Percentiles rank a stretch among this genome's conserved stretches.
phyloP scores from a whole-genome alignment of 1,140 invertebrate species.

The Sycophila sp. region DNA sequence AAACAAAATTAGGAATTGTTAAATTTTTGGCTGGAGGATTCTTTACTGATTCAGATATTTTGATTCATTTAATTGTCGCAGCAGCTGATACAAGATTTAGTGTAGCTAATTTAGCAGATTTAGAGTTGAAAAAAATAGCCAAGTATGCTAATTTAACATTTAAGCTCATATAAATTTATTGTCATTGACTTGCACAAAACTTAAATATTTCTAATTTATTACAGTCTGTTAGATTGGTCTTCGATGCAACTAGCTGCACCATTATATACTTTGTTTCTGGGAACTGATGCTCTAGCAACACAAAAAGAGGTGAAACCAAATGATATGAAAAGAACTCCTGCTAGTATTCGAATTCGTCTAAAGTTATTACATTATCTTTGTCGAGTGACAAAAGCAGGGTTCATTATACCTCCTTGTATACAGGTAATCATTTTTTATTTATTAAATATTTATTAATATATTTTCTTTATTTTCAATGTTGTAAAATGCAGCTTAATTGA shows the following conservation, averaged over 20 bases:
- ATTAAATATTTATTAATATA: not conserved
- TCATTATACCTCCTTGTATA: conserved; percentile 82
- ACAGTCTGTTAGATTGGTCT: conserved; percentile 81
- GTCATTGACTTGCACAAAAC: not conserved
- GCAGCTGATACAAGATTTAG: conserved; percentile 87
- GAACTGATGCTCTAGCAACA: conserved; percentile 71
- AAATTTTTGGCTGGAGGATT: conserved; percentile 84
- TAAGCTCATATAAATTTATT: not conserved
- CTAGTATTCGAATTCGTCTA: conserved; percentile 82
- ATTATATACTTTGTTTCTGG: conserved; percentile 82
- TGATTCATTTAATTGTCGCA: conserved; percentile 83
- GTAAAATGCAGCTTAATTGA: not conserved
- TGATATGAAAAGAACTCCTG: conserved; percentile 77
- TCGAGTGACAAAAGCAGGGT: conserved; percentile 80
- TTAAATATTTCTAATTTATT: conserved; percentile 43
- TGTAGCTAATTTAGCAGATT: conserved; percentile 82
- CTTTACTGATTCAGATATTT: conserved; percentile 78
- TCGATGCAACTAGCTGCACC: conserved; percentile 74
- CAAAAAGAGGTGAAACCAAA: conserved; percentile 68
- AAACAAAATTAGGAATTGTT: conserved; percentile 82
- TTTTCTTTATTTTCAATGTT: conserved; percentile 15
- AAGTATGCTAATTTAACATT: conserved; percentile 65
- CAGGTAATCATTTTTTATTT: conserved; percentile 68
- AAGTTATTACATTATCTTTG: conserved; percentile 88
- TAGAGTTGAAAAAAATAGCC: conserved; percentile 77